A percentile compares a stretch with the other conserved stretches of the same genome.
These are phyloP conservation scores for Onychorhynchus coronatus DNA, from an alignment of 2,113 vertebrate species.

Conservation along the genomic window DNA sequence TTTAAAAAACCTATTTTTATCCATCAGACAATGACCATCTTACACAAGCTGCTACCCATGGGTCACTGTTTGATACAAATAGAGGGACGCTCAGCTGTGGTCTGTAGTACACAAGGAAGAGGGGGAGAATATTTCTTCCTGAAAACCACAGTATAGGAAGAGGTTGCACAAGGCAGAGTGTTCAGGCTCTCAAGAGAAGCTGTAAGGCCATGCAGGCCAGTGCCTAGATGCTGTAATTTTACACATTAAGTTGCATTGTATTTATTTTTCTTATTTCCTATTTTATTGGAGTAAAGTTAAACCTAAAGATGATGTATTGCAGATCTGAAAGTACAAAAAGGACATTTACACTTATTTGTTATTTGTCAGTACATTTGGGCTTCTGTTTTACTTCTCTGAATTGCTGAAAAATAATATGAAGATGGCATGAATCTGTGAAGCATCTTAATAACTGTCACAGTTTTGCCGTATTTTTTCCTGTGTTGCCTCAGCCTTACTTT, in stretches of 20 bases:
- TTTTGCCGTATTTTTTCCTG: background rate
- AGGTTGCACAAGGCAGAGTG: background rate
- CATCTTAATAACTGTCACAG: background rate
- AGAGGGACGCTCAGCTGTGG: background rate
- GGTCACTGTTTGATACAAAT: background rate
- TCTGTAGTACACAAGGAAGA: accelerated
- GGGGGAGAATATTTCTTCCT: background rate
- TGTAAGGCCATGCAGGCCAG: background rate
- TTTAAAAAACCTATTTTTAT: background rate
- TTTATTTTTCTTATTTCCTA: background rate
- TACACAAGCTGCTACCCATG: background rate
- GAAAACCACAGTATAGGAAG: background rate
- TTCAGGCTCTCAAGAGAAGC: background rate
- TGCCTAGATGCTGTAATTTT: background rate
- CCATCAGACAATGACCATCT: background rate
- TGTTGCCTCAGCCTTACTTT: background rate
- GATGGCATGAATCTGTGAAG: background rate
- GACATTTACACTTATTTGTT: background rate
- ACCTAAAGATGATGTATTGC: background rate
- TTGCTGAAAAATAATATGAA: background rate
- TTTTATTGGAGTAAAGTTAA: background rate
- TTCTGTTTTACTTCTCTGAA: conserved; percentile 1
- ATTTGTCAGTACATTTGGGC: background rate
- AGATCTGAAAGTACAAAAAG: background rate
- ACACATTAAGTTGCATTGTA: background rate